Evolutionary conservation across 2,888 invertebrate species (phyloP).

Genomic region (Ophion slaviceki): DNA sequence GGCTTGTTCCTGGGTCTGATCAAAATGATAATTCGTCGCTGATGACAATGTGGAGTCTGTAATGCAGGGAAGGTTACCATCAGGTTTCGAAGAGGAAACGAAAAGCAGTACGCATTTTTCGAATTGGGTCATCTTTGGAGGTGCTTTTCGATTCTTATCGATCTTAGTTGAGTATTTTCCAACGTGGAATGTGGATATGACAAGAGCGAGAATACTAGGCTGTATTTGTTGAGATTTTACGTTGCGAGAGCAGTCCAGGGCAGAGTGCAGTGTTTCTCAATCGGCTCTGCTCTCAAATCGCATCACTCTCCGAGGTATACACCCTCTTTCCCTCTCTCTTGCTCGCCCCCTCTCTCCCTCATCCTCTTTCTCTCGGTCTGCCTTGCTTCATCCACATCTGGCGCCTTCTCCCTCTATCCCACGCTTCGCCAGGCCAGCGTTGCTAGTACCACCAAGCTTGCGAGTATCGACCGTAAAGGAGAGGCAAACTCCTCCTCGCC

Average conservation of each 20-base stretch:
- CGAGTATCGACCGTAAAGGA: conserved; percentile 71
- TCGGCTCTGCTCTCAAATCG: conserved; percentile 10
- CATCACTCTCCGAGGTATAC: conserved; percentile 11
- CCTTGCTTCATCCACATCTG: conserved; percentile 22
- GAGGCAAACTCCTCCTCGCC: conserved; percentile 61
- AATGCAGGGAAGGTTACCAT: neutral
- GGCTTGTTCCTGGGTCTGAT: too few relatives aligned
- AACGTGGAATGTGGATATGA: neutral
- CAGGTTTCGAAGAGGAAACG: neutral
- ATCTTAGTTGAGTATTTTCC: neutral
- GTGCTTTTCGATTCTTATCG: neutral
- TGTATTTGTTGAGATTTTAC: conserved; percentile 30
- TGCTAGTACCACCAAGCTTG: conserved; percentile 59
- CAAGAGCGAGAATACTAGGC: conserved; percentile 3
- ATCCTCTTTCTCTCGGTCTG: neutral
- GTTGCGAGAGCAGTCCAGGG: conserved; percentile 39
- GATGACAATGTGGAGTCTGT: too few relatives aligned
- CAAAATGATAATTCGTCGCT: too few relatives aligned
- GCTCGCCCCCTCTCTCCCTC: neutral
- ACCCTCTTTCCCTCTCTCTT: neutral
- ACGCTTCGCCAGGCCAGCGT: conserved; percentile 57
- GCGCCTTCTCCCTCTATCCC: conserved; percentile 33
- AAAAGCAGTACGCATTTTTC: neutral
- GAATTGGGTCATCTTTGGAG: neutral
- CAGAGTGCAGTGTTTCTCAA: conserved; percentile 55